A percentile compares a stretch with the other conserved stretches of the same genome.
phyloP scores from a whole-genome alignment of 2,888 invertebrate genomes.

The Hyles lineata region DNA sequence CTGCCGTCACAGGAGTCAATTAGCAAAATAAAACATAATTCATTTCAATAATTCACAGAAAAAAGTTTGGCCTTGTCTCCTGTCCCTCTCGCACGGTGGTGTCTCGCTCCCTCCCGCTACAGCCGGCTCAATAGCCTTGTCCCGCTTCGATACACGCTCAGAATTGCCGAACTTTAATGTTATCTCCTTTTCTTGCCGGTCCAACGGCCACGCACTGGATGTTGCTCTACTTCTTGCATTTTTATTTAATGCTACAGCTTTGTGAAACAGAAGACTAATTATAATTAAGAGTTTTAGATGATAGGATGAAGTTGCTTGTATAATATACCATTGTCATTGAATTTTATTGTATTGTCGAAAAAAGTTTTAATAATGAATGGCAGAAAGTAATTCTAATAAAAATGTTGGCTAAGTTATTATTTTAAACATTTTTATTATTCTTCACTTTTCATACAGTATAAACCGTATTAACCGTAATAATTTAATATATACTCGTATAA shows the following conservation, averaged over 20 bases:
- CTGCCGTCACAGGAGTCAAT: constrained; percentile 53
- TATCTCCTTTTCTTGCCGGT: constrained; percentile 68
- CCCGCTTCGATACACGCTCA: constrained; percentile 56
- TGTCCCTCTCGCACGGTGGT: constrained; percentile 45
- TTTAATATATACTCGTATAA: too few relatives aligned
- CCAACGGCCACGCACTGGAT: constrained; percentile 44
- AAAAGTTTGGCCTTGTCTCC: constrained; percentile 62
- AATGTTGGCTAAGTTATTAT: too few relatives aligned
- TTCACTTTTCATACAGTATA: too few relatives aligned
- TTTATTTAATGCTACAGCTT: neutral
- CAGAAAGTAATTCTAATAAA: neutral
- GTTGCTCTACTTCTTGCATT: constrained; percentile 48
- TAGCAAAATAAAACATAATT: constrained; percentile 72
- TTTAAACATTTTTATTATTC: too few relatives aligned
- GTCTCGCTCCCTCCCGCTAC: constrained; percentile 45
- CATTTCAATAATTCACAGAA: constrained; percentile 70
- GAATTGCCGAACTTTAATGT: constrained; percentile 67
- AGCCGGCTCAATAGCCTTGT: constrained; percentile 45
- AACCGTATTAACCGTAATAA: too few relatives aligned
- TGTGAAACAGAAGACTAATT: neutral
- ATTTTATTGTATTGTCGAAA: neutral
- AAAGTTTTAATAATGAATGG: neutral
- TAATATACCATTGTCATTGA: neutral
- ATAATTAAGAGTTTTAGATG: too few relatives aligned
- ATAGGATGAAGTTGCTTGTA: too few relatives aligned